Evolutionary conservation across 2,797 vertebrate genomes (phyloP).

Genomic region (Okamejei kenojei): DNA sequence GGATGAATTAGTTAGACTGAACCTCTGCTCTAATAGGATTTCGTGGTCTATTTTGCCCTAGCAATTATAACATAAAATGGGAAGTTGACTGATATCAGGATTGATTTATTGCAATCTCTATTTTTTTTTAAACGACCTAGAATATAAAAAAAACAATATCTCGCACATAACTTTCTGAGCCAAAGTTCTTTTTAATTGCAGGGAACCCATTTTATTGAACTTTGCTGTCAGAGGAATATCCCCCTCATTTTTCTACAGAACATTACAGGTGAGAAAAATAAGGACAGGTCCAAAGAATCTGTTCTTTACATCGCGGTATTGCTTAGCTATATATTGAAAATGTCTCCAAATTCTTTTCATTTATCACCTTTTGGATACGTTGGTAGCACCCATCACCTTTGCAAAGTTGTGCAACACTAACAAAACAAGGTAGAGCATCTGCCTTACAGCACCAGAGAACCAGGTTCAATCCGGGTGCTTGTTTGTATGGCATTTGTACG

Average conservation of each 20-base stretch:
- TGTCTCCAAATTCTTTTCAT: neutral
- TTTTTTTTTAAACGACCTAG: conserved; percentile 34
- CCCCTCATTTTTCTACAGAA: conserved; percentile 94
- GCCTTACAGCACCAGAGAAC: too few relatives aligned
- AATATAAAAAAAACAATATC: conserved; percentile 24
- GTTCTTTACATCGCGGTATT: too few relatives aligned
- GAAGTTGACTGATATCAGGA: neutral
- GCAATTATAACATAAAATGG: neutral
- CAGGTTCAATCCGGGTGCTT: too few relatives aligned
- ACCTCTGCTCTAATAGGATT: neutral
- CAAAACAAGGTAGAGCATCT: neutral
- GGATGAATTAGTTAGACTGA: neutral
- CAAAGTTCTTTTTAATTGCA: conserved; percentile 49
- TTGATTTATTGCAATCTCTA: neutral
- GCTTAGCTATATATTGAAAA: neutral
- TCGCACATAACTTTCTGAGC: neutral
- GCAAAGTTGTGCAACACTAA: too few relatives aligned
- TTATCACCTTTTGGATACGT: neutral
- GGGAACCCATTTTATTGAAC: conserved; percentile 89
- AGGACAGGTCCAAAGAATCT: neutral
- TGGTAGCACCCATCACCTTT: neutral
- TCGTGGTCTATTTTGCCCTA: too few relatives aligned
- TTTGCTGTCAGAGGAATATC: conserved; percentile 92
- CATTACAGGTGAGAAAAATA: conserved; percentile 74
- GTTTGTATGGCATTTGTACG: too few relatives aligned